Conservation (phyloP, 2,888 invertebrate species). For the Trypoxylon attenuatum region DNA sequence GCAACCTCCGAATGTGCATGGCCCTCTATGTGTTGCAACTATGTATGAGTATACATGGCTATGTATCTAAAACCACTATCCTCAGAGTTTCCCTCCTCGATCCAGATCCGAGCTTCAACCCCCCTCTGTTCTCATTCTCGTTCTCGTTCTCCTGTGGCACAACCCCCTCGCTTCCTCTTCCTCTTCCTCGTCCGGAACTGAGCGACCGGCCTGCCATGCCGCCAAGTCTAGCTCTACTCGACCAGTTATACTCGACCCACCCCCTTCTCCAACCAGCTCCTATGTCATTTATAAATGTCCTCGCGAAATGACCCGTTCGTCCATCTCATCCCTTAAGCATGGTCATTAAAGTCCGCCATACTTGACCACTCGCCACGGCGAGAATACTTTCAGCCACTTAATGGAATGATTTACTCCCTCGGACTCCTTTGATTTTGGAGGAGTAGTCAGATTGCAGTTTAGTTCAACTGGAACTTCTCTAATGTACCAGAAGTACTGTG, state of each 20-base stretch:
- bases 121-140: constrained; percentile 1
- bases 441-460: too few relatives aligned
- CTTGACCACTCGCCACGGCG: constrained; percentile 31
- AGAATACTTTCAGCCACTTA: constrained; percentile 30
- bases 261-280: constrained; percentile 40
- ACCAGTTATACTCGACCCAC: constrained; percentile 61
- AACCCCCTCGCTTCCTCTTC: constrained; percentile 38
- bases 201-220: too few relatives aligned
- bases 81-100: constrained; percentile 67
- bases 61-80: constrained; percentile 67
- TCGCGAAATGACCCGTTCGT: constrained; percentile 72
- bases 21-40: constrained; percentile 36
- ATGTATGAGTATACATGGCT: constrained; percentile 38
- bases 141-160: constrained; percentile 1
- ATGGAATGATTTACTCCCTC: constrained; percentile 39
- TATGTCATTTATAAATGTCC: constrained; percentile 74
- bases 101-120: constrained; percentile 51
- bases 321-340: constrained; percentile 71
- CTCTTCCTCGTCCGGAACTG: constrained; percentile 53
- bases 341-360: constrained; percentile 70
- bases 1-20: constrained; percentile 61
- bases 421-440: not conserved
- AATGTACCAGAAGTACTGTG: too few relatives aligned
- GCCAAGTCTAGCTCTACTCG: constrained; percentile 53
- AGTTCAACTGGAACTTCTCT: too few relatives aligned